phyloP scores from a whole-genome alignment of 2,888 invertebrate genomes.

The Cyclophora punctaria region DNA sequence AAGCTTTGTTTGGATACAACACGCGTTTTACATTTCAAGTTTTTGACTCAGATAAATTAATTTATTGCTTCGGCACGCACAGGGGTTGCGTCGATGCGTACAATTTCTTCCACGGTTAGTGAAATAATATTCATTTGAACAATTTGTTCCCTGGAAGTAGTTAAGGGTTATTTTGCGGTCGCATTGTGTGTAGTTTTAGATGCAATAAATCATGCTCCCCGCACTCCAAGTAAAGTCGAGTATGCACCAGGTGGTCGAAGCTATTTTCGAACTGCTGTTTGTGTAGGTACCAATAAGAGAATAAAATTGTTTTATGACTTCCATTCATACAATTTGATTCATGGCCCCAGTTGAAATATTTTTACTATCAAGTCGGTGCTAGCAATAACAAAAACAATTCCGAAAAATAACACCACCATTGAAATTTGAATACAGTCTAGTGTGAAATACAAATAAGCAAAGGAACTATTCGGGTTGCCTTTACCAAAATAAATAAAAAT shows the following conservation, averaged over 20 bases:
- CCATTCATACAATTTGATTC: conserved; percentile 58
- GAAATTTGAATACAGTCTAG: conserved; percentile 6
- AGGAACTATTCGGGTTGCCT: conserved; percentile 4
- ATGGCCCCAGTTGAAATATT: conserved; percentile 25
- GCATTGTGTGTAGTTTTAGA: conserved; percentile 52
- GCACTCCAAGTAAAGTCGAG: conserved; percentile 46
- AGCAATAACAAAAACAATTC: conserved; percentile 1
- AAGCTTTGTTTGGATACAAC: conserved; percentile 21
- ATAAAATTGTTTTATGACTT: conserved; percentile 62
- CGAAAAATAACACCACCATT: conserved; percentile 1
- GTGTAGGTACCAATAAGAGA: conserved; percentile 50
- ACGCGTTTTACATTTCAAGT: conserved; percentile 22
- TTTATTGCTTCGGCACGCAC: conserved; percentile 31
- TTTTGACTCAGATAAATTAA: conserved; percentile 32
- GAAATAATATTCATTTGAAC: conserved; percentile 36
- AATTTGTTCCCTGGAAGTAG: conserved; percentile 54
- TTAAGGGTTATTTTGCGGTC: conserved; percentile 69
- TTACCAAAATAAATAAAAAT: conserved; percentile 12
- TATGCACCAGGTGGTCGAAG: conserved; percentile 63
- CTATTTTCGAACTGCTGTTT: conserved; percentile 61
- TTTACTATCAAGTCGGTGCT: conserved; percentile 21
- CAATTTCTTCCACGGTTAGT: conserved; percentile 12
- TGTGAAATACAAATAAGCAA: conserved; percentile 15
- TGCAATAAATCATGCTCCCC: conserved; percentile 56
- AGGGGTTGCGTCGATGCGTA: conserved; percentile 25